These are phyloP conservation scores for Gambusia affinis DNA, from an alignment of 2,113 vertebrate genomes.

Conservation along the genomic window DNA sequence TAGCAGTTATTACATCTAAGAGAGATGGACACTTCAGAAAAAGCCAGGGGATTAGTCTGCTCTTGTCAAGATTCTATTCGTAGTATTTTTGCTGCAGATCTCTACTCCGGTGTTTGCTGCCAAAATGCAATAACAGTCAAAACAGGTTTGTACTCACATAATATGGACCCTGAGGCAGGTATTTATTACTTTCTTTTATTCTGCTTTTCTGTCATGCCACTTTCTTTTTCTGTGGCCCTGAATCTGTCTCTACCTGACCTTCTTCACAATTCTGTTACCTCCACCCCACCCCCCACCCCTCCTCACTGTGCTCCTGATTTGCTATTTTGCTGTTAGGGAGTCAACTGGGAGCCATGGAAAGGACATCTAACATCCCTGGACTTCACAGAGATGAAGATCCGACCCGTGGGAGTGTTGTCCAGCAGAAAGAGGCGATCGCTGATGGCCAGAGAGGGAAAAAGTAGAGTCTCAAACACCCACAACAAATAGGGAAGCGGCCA, in stretches of 20 bases:
- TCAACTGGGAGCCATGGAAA: constrained; percentile 94
- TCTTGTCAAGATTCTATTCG: constrained; percentile 51
- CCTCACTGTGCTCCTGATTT: constrained; percentile 10
- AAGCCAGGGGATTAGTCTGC: constrained; percentile 47
- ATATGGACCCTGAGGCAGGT: constrained; percentile 57
- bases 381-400: constrained; percentile 88
- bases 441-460: constrained; percentile 53
- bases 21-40: constrained; percentile 56
- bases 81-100: constrained; percentile 48
- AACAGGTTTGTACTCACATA: constrained; percentile 58
- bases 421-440: constrained; percentile 79
- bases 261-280: no score
- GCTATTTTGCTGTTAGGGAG: constrained; percentile 71
- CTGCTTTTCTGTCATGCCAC: constrained; percentile 26
- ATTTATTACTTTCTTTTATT: constrained; percentile 60
- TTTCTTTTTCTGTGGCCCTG: constrained; percentile 4
- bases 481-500: constrained; percentile 16
- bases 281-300: background rate
- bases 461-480: constrained; percentile 21
- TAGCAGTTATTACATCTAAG: constrained; percentile 61
- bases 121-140: constrained; percentile 59
- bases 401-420: constrained; percentile 65
- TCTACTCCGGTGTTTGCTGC: constrained; percentile 45
- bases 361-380: constrained; percentile 89
- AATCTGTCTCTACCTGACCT: constrained; percentile 4